These are phyloP conservation scores for Drosophila bifasciata DNA, from an alignment of 1,140 invertebrate species.

Conservation along the genomic window DNA sequence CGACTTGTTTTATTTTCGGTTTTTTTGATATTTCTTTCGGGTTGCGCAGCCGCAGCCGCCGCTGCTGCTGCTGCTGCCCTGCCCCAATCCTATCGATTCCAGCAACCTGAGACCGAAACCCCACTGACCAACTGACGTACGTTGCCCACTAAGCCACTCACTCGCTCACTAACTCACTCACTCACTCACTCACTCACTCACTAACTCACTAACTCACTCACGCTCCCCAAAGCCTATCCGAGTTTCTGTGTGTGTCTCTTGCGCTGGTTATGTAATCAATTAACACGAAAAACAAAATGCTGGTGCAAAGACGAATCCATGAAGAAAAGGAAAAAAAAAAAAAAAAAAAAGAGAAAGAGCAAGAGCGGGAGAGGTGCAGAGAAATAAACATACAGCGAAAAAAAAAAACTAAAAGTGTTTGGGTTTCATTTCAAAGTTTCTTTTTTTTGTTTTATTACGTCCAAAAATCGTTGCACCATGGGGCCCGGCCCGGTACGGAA, in stretches of 20 bases:
- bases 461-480: constrained; percentile 32
- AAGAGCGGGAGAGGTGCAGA: background rate
- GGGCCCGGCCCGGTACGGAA: constrained; percentile 25
- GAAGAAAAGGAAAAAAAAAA: constrained; percentile 6
- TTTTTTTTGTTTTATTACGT: constrained; percentile 31
- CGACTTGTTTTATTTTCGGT: constrained; percentile 61
- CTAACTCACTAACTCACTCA: background rate
- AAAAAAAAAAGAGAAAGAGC: constrained; percentile 1
- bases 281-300: constrained; percentile 67
- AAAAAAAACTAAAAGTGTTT: constrained; percentile 30
- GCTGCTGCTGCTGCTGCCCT: constrained; percentile 7
- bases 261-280: constrained; percentile 74
- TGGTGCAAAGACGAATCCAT: constrained; percentile 38
- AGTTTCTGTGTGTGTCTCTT: constrained; percentile 1
- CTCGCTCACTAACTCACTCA: constrained; percentile 3
- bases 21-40: constrained; percentile 16
- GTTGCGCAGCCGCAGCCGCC: constrained; percentile 50
- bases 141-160: constrained; percentile 19
- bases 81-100: constrained; percentile 46
- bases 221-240: constrained; percentile 8
- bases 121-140: constrained; percentile 50
- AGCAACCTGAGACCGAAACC: constrained; percentile 43
- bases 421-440: constrained; percentile 36
- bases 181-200: constrained; percentile 2
- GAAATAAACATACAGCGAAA: constrained; percentile 21